Evolutionary conservation across 2,113 vertebrate species (phyloP).

Genomic region (Rhabdornis inornatus): DNA sequence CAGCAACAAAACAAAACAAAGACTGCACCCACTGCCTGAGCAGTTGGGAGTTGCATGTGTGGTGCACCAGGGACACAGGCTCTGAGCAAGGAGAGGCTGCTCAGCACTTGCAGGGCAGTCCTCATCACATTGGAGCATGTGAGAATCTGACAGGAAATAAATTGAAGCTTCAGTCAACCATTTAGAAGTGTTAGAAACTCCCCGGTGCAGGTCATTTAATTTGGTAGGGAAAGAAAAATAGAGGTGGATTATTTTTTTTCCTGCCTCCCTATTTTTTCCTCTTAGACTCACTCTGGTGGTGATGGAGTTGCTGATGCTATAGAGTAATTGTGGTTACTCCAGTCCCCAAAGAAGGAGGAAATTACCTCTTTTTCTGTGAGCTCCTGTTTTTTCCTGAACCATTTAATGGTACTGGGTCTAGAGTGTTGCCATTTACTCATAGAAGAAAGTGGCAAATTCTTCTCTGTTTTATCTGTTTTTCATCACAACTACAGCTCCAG

Average conservation of each 20-base stretch:
- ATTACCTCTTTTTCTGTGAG: background rate
- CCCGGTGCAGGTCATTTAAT: background rate
- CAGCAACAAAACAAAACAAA: background rate
- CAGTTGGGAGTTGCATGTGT: background rate
- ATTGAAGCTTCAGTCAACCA: constrained; percentile 40
- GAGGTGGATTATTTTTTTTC: background rate
- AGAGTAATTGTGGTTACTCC: background rate
- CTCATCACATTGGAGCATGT: background rate
- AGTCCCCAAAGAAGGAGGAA: background rate
- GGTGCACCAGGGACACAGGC: background rate
- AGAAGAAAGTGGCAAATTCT: background rate
- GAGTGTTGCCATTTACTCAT: background rate
- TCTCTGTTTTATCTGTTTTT: background rate
- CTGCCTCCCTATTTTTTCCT: background rate
- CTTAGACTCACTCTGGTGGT: background rate
- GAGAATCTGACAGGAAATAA: constrained; percentile 46
- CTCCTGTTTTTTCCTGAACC: background rate
- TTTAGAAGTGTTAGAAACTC: constrained; percentile 20
- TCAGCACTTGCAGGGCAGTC: background rate
- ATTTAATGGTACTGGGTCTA: background rate
- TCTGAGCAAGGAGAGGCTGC: background rate
- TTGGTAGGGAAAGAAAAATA: background rate
- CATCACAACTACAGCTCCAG: background rate
- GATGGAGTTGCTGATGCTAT: background rate
- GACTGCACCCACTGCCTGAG: background rate